A percentile compares a stretch with the other conserved stretches of the same genome.
These are phyloP conservation scores for Pteromalus puparum DNA, from an alignment of 1,140 invertebrate species.

Conservation along the genomic window DNA sequence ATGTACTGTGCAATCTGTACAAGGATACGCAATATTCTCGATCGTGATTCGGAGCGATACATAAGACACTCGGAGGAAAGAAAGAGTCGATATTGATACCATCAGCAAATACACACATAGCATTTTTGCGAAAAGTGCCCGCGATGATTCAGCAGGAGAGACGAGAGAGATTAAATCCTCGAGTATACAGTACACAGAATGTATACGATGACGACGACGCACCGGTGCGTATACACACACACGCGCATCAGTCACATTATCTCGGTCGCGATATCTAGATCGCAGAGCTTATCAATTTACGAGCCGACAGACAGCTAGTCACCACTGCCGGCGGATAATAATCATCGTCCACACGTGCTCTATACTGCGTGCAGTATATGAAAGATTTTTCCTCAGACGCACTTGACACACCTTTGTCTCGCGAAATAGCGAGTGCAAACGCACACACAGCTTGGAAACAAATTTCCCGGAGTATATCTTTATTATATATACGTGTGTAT, in stretches of 20 bases:
- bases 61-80: too few relatives aligned
- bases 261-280: background rate
- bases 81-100: too few relatives aligned
- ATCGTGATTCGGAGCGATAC: too few relatives aligned
- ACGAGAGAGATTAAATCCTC: background rate
- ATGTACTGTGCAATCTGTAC: too few relatives aligned
- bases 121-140: too few relatives aligned
- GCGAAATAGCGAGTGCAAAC: background rate
- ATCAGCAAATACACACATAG: too few relatives aligned
- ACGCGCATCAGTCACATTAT: background rate
- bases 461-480: background rate
- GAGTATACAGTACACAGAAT: background rate
- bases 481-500: too few relatives aligned
- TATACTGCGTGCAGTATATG: too few relatives aligned
- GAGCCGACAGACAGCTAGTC: slow-evolving; percentile 63
- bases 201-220: too few relatives aligned
- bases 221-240: background rate
- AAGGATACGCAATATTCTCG: too few relatives aligned
- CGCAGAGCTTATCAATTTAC: slow-evolving; percentile 62
- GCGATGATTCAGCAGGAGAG: background rate
- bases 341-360: slow-evolving; percentile 22
- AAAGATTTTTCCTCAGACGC: too few relatives aligned
- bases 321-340: slow-evolving; percentile 50
- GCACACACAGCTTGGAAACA: background rate
- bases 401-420: too few relatives aligned